Evolutionary conservation across 2,888 invertebrate genomes (phyloP), one percentile per base, ranked within the genome.

Genomic region (Nemoura dubitans): DNA sequence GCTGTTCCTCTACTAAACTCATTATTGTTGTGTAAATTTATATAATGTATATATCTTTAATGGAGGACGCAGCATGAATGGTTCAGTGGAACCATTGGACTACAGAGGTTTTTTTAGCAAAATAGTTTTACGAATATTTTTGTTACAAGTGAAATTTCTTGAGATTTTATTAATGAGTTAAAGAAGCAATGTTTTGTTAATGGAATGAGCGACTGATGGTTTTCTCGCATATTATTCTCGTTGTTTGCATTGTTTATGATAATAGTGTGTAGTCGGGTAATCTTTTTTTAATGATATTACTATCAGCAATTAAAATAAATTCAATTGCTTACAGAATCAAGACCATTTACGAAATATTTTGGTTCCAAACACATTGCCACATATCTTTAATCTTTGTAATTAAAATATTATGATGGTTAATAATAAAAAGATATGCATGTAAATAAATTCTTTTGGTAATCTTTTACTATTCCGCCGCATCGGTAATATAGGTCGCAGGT

Each of bases 91-190:
- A 59, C 14, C 59, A 59, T 21, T 59, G 6, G 21, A 1, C 59
- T 59, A 21, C 6, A 59, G 59, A 59, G 59, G 3, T 59, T 59
- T 59, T 59, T 59, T 59, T 59, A 59, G 59, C 16, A 59, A 21
- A 59, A 59, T 10, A 59, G 59, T 59, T 59, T 59, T 59, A 59
- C 21, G 59, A 81, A 81, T 81, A 81, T 81, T 81, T 81, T 81
- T 81, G 81, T 81, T 81, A 81, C 81, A 81, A 27, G 81, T 81
- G 81, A 30, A 81, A 81, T 81, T 81, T 81, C 81, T 81, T 81
- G 81, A 81, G 30, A 30, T 30, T 81, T 30, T 81, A 81, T 81
- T 81, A 81, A 21, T 81, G 81, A 81, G 81, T 81, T 81, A 59
- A 59, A 16, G 59, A 21, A 59, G 21, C 59, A 59, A 59, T 59